phyloP scores from a whole-genome alignment of 2,888 invertebrate genomes.

The Tyria jacobaeae region DNA sequence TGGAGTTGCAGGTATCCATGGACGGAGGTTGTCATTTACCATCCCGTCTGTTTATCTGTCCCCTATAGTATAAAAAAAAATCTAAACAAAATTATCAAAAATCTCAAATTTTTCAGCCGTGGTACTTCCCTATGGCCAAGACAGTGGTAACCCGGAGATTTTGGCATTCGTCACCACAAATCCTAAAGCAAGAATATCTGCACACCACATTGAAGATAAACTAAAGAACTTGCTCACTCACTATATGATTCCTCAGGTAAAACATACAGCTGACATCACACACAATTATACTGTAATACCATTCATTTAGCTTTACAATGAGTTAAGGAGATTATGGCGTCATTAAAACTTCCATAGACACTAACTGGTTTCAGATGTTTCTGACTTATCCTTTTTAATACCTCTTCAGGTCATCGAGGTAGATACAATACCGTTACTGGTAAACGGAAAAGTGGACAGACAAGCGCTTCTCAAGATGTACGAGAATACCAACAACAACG shows the following conservation, averaged over 20 bases:
- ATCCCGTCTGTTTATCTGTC: too few relatives aligned
- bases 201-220: slow-evolving; percentile 88
- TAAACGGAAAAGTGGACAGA: slow-evolving; percentile 95
- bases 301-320: too few relatives aligned
- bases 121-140: slow-evolving; percentile 92
- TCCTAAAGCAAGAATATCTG: slow-evolving; percentile 77
- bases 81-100: not conserved
- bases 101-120: slow-evolving; percentile 75
- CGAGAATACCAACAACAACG: slow-evolving; percentile 90
- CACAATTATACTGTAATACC: too few relatives aligned
- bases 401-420: slow-evolving; percentile 87
- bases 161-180: slow-evolving; percentile 89
- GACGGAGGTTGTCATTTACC: too few relatives aligned
- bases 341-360: too few relatives aligned
- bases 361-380: too few relatives aligned
- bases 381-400: too few relatives aligned
- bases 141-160: slow-evolving; percentile 90
- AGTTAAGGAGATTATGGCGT: too few relatives aligned
- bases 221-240: slow-evolving; percentile 89
- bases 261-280: too few relatives aligned
- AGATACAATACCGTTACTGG: slow-evolving; percentile 91
- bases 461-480: slow-evolving; percentile 92
- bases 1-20: too few relatives aligned
- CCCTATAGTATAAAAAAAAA: too few relatives aligned
- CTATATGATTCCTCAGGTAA: slow-evolving; percentile 93